Percentiles rank a stretch among this genome's conserved stretches.
Evolutionary conservation across 2,888 invertebrate species (phyloP).

Genomic region (Leucophenga maculata): DNA sequence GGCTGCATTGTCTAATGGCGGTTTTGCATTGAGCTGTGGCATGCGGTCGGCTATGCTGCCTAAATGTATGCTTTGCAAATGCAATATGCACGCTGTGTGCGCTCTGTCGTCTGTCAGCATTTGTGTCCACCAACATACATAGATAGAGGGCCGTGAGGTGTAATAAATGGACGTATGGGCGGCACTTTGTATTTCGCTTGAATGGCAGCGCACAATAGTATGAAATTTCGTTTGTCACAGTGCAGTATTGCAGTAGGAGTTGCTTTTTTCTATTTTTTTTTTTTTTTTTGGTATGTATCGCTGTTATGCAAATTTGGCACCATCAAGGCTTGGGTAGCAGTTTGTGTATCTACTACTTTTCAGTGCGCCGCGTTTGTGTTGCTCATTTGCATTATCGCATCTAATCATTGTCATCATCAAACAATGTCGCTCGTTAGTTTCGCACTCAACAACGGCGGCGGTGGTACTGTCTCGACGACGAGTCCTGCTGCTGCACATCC

Average conservation of each 20-base stretch:
- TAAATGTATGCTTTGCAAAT: too few species aligned
- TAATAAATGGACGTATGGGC: too few species aligned
- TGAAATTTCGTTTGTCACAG: neutral
- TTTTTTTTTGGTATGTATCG: slow-evolving; percentile 59
- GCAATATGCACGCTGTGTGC: too few species aligned
- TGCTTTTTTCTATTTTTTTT: slow-evolving; percentile 30
- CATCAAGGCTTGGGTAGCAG: slow-evolving; percentile 21
- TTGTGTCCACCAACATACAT: too few species aligned
- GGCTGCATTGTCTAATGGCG: too few species aligned
- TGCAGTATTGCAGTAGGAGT: slow-evolving; percentile 3
- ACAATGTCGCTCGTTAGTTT: slow-evolving; percentile 64
- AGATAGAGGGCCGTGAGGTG: too few species aligned
- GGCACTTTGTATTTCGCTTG: neutral
- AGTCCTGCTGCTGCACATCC: neutral
- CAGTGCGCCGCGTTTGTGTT: slow-evolving; percentile 30
- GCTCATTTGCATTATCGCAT: slow-evolving; percentile 67
- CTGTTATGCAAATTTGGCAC: slow-evolving; percentile 53
- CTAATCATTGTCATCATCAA: slow-evolving; percentile 65
- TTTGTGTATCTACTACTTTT: slow-evolving; percentile 34
- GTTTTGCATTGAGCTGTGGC: slow-evolving; percentile 20
- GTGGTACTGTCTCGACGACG: slow-evolving; percentile 18
- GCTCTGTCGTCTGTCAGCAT: too few species aligned
- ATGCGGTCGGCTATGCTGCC: too few species aligned
- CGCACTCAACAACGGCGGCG: slow-evolving; percentile 11
- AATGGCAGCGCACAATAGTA: neutral